These are phyloP conservation scores for Mallotus villosus DNA, from an alignment of 2,797 vertebrate species.

Conservation along the genomic window DNA sequence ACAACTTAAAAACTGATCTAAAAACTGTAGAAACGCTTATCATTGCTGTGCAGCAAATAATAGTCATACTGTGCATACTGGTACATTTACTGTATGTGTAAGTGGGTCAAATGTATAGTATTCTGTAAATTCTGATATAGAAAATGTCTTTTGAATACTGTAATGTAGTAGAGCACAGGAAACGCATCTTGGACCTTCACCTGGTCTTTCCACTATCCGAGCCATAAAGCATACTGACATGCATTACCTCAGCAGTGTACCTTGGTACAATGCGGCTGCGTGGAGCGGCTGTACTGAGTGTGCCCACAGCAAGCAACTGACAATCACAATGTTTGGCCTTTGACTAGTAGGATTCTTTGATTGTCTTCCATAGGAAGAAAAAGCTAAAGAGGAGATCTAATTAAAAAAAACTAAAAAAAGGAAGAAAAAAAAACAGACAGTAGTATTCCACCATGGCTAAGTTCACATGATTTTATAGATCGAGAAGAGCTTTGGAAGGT, in stretches of 20 bases:
- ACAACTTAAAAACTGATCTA: too few relatives aligned
- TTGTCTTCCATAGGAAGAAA: conserved; percentile 79
- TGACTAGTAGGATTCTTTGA: conserved; percentile 32
- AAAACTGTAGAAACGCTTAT: too few relatives aligned
- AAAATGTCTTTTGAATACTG: conserved; percentile 4
- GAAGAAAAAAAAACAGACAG: conserved; percentile 15
- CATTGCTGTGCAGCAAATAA: too few relatives aligned
- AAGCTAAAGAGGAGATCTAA: conserved; percentile 36
- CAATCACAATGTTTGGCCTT: conserved; percentile 43
- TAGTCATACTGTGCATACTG: neutral
- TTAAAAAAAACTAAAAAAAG: conserved; percentile 1
- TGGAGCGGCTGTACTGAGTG: conserved; percentile 4
- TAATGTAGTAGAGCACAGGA: conserved; percentile 21
- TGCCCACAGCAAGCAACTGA: conserved; percentile 26
- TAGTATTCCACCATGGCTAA: conserved; percentile 31
- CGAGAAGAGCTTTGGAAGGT: conserved; percentile 30
- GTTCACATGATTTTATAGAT: conserved; percentile 20
- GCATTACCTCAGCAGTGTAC: conserved; percentile 7
- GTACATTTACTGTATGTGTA: neutral
- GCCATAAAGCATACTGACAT: too few relatives aligned
- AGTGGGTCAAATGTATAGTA: neutral
- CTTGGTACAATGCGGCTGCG: conserved; percentile 16
- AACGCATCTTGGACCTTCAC: conserved; percentile 57
- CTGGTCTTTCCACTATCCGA: conserved; percentile 2
- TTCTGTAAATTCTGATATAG: neutral